These are phyloP conservation scores for Calameuta pallipes DNA, from an alignment of 2,888 invertebrate genomes.

Conservation along the genomic window DNA sequence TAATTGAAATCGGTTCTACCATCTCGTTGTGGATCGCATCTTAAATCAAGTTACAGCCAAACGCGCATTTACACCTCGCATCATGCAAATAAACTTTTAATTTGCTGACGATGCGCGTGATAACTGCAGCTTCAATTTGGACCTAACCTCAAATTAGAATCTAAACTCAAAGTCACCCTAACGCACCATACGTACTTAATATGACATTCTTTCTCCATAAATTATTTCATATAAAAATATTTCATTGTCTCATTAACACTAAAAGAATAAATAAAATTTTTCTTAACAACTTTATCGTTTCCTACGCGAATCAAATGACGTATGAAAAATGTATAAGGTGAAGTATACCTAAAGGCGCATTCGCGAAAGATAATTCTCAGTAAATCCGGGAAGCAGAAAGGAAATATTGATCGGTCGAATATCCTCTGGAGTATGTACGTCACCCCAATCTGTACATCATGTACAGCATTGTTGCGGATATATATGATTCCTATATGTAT, in stretches of 20 bases:
- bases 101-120: constrained; percentile 28
- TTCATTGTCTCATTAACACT: background rate
- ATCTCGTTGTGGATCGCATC: background rate
- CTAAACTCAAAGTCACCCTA: background rate
- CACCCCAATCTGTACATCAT: background rate
- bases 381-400: background rate
- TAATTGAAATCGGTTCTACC: background rate
- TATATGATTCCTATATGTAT: background rate
- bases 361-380: background rate
- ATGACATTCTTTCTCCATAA: background rate
- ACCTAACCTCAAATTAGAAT: background rate
- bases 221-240: background rate
- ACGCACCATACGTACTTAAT: background rate
- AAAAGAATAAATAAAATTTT: background rate
- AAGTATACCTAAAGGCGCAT: background rate
- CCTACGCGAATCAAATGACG: background rate
- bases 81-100: constrained; percentile 32
- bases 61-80: constrained; percentile 5
- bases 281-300: background rate
- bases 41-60: background rate
- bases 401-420: background rate
- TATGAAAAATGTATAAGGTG: background rate
- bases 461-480: background rate
- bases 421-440: background rate
- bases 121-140: constrained; percentile 15